These are phyloP conservation scores for Atta cephalotes DNA, from an alignment of 1,140 invertebrate species.

Conservation along the genomic window DNA sequence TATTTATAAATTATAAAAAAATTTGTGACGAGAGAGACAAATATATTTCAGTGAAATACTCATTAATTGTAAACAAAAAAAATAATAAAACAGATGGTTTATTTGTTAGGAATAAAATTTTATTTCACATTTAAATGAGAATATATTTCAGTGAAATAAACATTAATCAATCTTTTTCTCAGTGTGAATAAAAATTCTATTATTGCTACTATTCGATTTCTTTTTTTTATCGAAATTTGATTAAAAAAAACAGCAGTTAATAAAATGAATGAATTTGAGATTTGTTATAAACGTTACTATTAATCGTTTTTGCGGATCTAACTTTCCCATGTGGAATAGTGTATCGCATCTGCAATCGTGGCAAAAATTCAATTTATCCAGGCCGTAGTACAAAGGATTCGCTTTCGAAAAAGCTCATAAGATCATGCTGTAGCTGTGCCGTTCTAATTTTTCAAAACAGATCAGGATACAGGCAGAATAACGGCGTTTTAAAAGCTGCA, in stretches of 20 bases:
- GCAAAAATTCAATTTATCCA: conserved; percentile 56
- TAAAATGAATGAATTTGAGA: conserved; percentile 37
- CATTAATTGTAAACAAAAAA: too few relatives aligned
- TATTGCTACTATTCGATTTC: neutral
- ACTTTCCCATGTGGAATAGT: neutral
- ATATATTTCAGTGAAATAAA: too few relatives aligned
- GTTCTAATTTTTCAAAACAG: conserved; percentile 51
- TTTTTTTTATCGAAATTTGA: neutral
- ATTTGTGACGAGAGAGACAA: too few relatives aligned
- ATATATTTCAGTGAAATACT: too few relatives aligned
- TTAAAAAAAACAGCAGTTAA: conserved; percentile 5
- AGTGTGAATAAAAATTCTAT: neutral
- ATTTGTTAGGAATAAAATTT: too few relatives aligned
- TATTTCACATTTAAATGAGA: too few relatives aligned
- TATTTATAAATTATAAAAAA: too few relatives aligned
- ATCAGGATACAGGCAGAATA: neutral
- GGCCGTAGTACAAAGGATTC: conserved; percentile 24
- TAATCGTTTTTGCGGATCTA: conserved; percentile 37
- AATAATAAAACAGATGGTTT: too few relatives aligned
- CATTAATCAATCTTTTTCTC: too few relatives aligned
- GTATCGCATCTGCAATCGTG: neutral
- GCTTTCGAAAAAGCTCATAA: neutral
- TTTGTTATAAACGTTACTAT: conserved; percentile 12
- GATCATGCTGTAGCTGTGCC: conserved; percentile 14
- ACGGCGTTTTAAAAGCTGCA: conserved; percentile 7